Base-by-base conservation (phyloP, 2,797 vertebrate species). In the Bovichtus variegatus region DNA sequence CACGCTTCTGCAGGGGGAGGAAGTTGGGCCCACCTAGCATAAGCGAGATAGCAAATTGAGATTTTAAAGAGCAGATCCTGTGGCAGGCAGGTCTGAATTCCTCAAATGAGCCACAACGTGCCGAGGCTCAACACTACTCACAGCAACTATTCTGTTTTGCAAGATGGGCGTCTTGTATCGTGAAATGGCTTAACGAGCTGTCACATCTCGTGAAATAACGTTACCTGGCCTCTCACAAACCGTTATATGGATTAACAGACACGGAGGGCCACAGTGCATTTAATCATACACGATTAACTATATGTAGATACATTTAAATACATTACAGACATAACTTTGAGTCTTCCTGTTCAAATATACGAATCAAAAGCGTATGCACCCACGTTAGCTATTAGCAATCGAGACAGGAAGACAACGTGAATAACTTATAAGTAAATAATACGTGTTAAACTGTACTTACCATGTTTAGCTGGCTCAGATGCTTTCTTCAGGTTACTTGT, bases 51-150 rank as follows among this genome's bases (percentile, higher is more conserved):
- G 18, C 27, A 59, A 71, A 80, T 31, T 18, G 62, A 62, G 67
- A 67, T 61, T 87, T 82, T 72, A 64, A 70, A 82, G 46, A 51
- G 47, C 38, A 76, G 60, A 36, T 71, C n/a, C 54, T 58, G 55
- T 58, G 41, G 70, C 74, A 91, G 87, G 84, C 85, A 72, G 62
- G 81, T 86, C 82, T 69, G 79, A 95, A 95, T 95, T 95, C 94
- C 94, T 93, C 43, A 89, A 93, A 96, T 96, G 84, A 93, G 95
- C 93, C 93, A 91, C 86, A 88, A 96, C 95, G 94, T 90, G 94
- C 93, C 81, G 84, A 83, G 80, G 44, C 90, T 82, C 19, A 66
- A 53, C 76, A 76, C 78, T 60, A 84, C 83, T 76, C 62, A 41
- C 62, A 61, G 72, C 74, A 88, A 93, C 90, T 86, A 89, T 83